Evolutionary conservation across 2,797 vertebrate genomes (phyloP).

Genomic region (Peromyscus attwateri): DNA sequence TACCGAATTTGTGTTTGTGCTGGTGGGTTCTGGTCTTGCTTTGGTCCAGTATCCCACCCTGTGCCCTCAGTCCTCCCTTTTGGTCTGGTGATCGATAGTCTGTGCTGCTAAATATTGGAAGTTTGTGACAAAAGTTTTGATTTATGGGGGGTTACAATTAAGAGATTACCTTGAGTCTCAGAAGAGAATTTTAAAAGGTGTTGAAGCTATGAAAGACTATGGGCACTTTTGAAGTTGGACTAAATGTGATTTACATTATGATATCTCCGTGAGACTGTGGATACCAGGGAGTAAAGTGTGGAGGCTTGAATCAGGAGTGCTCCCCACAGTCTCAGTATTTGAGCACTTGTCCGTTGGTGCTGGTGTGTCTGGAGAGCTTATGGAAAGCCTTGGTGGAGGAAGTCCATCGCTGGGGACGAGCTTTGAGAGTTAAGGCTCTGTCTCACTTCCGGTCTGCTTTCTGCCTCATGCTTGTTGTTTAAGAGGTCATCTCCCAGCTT

Average conservation of each 20-base stretch:
- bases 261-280: background rate
- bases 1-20: background rate
- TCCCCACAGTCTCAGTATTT: background rate
- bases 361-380: background rate
- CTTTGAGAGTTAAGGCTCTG: background rate
- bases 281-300: background rate
- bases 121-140: background rate
- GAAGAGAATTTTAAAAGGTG: background rate
- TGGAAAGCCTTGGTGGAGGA: background rate
- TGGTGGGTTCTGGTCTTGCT: background rate
- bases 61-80: background rate
- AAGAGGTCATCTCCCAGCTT: background rate
- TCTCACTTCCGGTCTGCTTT: background rate
- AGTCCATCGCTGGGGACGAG: too few relatives aligned
- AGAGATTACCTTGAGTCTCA: background rate
- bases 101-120: background rate
- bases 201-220: background rate
- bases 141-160: background rate
- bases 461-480: background rate
- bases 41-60: background rate
- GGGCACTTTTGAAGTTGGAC: background rate
- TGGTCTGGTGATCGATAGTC: background rate
- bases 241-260: background rate
- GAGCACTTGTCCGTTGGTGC: background rate
- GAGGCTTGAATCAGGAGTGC: background rate